These are phyloP conservation scores for Paradoxurus hermaphroditus DNA, from an alignment of 2,113 vertebrate species.

Conservation along the genomic window DNA sequence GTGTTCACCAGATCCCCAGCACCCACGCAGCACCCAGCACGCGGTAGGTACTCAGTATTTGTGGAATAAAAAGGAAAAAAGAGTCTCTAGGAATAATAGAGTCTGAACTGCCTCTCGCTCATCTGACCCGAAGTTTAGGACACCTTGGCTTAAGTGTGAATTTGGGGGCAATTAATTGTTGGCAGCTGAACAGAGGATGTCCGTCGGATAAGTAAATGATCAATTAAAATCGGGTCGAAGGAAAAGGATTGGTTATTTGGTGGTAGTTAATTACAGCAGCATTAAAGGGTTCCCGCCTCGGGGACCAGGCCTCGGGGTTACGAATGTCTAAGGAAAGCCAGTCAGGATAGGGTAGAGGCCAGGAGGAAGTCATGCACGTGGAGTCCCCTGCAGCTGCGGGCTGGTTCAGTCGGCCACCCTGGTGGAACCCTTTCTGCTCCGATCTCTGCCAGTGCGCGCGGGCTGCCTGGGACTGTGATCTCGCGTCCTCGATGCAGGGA, in stretches of 20 bases:
- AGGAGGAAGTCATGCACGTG: not conserved
- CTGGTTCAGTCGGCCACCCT: rapidly evolving
- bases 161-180: not conserved
- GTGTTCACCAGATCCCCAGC: not conserved
- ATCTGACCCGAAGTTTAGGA: not conserved
- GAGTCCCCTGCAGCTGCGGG: not conserved
- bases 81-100: not conserved
- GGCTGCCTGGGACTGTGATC: not conserved
- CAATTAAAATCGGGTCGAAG: not conserved
- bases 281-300: not conserved
- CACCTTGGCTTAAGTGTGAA: not conserved
- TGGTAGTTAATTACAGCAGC: not conserved
- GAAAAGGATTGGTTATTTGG: not conserved
- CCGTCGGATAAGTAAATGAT: not conserved
- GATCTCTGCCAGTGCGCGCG: rapidly evolving
- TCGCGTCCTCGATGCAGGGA: not conserved
- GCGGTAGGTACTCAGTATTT: not conserved
- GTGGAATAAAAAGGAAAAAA: not conserved
- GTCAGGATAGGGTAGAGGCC: rapidly evolving
- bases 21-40: not conserved
- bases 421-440: not conserved
- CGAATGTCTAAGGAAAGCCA: not conserved
- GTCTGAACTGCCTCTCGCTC: not conserved
- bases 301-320: not conserved
- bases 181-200: not conserved